A percentile compares a stretch with the other conserved stretches of the same genome.
These are phyloP conservation scores for Gymnoscelis rufifasciata DNA, from an alignment of 2,888 invertebrate species.

Conservation along the genomic window DNA sequence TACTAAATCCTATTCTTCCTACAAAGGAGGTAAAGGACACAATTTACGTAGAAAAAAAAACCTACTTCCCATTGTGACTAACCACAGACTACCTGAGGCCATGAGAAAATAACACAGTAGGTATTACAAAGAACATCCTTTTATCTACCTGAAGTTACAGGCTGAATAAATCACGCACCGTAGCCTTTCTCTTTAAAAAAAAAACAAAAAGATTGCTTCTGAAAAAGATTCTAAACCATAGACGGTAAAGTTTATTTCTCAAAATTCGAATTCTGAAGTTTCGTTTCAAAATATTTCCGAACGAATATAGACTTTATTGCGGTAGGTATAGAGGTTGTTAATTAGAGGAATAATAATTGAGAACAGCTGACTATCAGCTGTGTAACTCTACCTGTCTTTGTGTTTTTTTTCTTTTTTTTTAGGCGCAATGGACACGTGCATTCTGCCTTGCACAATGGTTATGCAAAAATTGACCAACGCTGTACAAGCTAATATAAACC, in stretches of 20 bases:
- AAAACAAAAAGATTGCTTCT: neutral
- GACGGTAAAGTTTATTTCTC: conserved; percentile 4
- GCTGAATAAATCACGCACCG: neutral
- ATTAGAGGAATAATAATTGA: conserved; percentile 10
- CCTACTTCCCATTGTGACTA: neutral
- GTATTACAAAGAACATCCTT: neutral
- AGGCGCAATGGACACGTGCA: conserved; percentile 34
- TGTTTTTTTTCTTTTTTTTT: conserved; percentile 33
- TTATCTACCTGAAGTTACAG: neutral
- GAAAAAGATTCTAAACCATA: neutral
- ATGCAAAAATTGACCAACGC: conserved; percentile 38
- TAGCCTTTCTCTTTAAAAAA: neutral
- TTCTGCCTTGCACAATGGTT: conserved; percentile 30
- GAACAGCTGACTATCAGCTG: conserved; percentile 60
- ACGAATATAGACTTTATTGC: conserved; percentile 13
- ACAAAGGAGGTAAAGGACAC: neutral
- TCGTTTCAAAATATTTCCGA: neutral
- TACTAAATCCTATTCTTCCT: no score
- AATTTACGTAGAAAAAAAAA: neutral
- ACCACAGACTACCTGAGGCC: neutral
- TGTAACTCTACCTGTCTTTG: conserved; percentile 39
- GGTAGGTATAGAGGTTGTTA: neutral
- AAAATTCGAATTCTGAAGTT: conserved; percentile 1
- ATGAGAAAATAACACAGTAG: conserved; percentile 2
- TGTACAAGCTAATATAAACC: conserved; percentile 8